Evolutionary conservation across 2,888 invertebrate species (phyloP).

Genomic region (Eurytoma californica): DNA sequence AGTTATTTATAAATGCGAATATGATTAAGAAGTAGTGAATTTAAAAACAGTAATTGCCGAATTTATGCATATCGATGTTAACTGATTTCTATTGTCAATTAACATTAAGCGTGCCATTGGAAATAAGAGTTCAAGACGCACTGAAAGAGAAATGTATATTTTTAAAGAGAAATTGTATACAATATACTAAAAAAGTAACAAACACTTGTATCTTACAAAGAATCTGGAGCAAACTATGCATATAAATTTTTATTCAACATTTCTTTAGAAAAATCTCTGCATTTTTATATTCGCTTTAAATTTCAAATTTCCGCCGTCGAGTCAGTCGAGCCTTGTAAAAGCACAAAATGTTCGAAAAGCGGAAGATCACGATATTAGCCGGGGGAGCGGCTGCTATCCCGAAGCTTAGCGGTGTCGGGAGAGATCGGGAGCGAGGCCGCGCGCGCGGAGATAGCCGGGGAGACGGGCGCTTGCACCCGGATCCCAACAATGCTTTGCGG

Average conservation of each 20-base stretch:
- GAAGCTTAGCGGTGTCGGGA: not conserved
- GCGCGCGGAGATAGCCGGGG: not conserved
- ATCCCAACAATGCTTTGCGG: conserved; percentile 69
- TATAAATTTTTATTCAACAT: no score
- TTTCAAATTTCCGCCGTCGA: not conserved
- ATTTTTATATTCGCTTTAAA: not conserved
- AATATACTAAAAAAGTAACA: not conserved
- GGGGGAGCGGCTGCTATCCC: no score
- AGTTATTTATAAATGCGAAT: no score
- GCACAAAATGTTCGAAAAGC: not conserved
- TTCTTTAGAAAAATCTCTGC: no score
- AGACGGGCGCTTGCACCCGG: conserved; percentile 40
- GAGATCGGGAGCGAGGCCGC: not conserved
- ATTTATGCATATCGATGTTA: not conserved
- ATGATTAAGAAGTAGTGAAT: not conserved
- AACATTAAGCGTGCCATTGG: not conserved
- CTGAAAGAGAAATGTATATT: not conserved
- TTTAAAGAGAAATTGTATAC: not conserved
- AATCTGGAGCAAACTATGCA: no score
- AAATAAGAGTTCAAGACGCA: not conserved
- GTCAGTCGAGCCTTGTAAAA: not conserved
- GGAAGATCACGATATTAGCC: not conserved
- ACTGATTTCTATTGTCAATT: not conserved
- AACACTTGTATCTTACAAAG: no score
- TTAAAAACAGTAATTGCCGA: not conserved